Conservation (phyloP, 2,888 invertebrate genomes). For the Acleris literana region DNA sequence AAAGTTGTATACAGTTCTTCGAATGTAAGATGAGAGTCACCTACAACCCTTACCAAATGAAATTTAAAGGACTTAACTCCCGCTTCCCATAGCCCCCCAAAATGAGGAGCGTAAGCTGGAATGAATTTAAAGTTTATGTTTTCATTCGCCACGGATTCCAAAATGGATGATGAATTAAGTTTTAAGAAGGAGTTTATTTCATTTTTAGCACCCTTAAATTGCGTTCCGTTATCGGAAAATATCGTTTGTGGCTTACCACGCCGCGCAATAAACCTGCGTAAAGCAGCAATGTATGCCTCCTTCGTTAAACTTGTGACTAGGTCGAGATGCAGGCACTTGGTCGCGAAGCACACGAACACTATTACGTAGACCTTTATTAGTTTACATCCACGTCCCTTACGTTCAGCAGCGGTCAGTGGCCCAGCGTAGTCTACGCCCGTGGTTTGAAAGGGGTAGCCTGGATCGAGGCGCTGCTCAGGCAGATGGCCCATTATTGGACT, state of each 20-base stretch:
- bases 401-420: constrained; percentile 18
- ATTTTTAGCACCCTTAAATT: neutral
- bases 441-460: constrained; percentile 31
- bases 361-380: constrained; percentile 18
- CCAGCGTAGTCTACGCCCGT: constrained; percentile 22
- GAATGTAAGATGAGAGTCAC: constrained; percentile 14
- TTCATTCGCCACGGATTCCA: constrained; percentile 2
- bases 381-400: constrained; percentile 11
- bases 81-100: neutral
- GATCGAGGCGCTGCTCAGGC: constrained; percentile 7
- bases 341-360: constrained; percentile 15
- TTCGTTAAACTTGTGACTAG: constrained; percentile 31
- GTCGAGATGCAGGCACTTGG: constrained; percentile 26
- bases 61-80: constrained; percentile 21
- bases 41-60: constrained; percentile 19
- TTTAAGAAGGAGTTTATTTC: constrained; percentile 3
- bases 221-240: constrained; percentile 9
- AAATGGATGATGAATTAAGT: neutral
- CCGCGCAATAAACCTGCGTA: constrained; percentile 33
- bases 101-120: constrained; percentile 15
- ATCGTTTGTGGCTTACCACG: constrained; percentile 17
- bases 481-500: constrained; percentile 29
- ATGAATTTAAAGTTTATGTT: constrained; percentile 6
- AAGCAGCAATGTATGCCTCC: constrained; percentile 5
- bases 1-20: constrained; percentile 26